Conservation (phyloP, 2,113 vertebrate species). For the Ahaetulla prasina region DNA sequence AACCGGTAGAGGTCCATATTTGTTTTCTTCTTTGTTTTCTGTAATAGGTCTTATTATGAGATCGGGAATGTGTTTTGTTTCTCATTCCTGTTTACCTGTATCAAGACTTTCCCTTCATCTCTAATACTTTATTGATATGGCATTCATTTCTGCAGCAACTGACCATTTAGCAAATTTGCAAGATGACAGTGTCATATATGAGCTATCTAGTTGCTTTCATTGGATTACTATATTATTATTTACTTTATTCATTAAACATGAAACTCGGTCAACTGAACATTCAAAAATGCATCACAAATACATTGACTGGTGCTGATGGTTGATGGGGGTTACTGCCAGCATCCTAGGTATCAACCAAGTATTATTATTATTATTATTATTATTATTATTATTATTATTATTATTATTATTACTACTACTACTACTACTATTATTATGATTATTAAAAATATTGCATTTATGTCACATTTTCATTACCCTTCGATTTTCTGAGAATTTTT, state of each 20-base stretch:
- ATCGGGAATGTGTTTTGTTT: slow-evolving; percentile 44
- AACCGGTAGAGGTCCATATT: slow-evolving; percentile 28
- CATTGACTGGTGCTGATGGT: no score
- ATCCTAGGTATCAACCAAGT: no score
- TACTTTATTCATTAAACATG: no score
- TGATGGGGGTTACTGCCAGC: no score
- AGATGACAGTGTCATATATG: slow-evolving; percentile 48
- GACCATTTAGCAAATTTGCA: slow-evolving; percentile 59
- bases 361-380: no score
- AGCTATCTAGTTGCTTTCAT: neutral
- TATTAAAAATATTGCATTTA: neutral
- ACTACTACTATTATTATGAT: no score
- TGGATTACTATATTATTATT: neutral
- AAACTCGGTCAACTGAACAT: no score
- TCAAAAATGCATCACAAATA: no score
- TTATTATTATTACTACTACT: no score
- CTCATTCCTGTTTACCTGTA: slow-evolving; percentile 42
- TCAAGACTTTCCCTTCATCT: slow-evolving; percentile 37
- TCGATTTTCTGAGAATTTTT: neutral
- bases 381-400: no score
- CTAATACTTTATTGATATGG: slow-evolving; percentile 30
- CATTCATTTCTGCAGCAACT: slow-evolving; percentile 44
- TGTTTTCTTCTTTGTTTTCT: neutral
- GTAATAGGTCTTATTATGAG: slow-evolving; percentile 31
- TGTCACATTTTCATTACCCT: neutral